Evolutionary conservation across 2,113 vertebrate species (phyloP).

Genomic region (Lethenteron camtschaticum): DNA sequence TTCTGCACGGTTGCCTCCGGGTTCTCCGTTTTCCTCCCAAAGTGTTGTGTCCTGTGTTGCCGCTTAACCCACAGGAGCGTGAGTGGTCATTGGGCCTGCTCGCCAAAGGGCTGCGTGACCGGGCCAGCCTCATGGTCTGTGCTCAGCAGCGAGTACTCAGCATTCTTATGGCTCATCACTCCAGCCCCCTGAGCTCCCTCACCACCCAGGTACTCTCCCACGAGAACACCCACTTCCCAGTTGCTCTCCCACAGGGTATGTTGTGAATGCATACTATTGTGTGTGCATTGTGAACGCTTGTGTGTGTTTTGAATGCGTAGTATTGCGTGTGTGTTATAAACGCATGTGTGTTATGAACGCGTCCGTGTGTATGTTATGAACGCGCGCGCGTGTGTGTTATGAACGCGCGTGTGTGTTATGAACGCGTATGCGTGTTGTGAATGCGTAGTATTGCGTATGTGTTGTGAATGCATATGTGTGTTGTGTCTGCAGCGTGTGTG

Average conservation of each 20-base stretch:
- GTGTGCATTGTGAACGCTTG: no score
- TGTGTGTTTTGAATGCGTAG: no score
- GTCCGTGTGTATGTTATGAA: background rate
- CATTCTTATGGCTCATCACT: background rate
- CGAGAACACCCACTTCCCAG: background rate
- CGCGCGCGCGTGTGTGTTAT: background rate
- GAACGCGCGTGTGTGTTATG: no score
- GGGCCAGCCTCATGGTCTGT: background rate
- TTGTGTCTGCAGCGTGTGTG: background rate
- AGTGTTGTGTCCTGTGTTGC: background rate
- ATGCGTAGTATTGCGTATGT: background rate
- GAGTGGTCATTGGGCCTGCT: slow-evolving; percentile 3
- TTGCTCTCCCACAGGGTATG: no score
- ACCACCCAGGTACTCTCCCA: background rate
- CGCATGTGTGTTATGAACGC: background rate
- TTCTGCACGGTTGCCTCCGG: background rate
- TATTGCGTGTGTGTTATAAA: background rate
- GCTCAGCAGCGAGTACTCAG: background rate
- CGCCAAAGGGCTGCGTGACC: slow-evolving; percentile 1
- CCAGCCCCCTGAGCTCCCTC: background rate
- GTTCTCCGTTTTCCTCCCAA: no score
- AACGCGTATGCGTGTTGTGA: no score
- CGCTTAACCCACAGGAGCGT: background rate
- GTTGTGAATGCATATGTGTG: background rate
- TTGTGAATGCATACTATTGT: no score